Evolutionary conservation across 2,797 vertebrate species (phyloP).

Genomic region (Bradypus variegatus): DNA sequence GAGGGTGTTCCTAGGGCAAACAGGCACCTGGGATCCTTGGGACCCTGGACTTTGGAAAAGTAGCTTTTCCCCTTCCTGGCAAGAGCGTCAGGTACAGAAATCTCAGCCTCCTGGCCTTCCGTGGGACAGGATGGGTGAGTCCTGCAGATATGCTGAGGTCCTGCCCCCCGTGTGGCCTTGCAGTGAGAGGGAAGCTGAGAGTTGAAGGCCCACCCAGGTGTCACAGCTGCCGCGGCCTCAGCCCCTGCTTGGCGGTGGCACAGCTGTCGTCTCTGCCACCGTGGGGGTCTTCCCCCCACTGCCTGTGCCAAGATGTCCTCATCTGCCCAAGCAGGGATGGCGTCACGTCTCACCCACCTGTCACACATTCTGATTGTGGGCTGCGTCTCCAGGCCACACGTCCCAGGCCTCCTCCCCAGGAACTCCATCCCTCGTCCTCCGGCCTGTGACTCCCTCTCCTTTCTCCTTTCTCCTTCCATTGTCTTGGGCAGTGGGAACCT

Average conservation of each 20-base stretch:
- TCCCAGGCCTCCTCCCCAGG: neutral
- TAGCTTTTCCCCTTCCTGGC: neutral
- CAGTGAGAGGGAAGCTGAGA: neutral
- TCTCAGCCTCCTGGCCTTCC: neutral
- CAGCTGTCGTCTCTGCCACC: accelerated
- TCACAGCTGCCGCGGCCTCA: neutral
- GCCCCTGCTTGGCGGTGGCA: neutral
- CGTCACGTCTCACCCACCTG: accelerated
- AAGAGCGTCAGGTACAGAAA: too few species aligned
- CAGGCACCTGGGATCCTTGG: neutral
- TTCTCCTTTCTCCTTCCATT: neutral
- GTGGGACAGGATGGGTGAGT: neutral
- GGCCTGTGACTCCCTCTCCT: neutral
- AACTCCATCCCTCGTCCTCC: neutral
- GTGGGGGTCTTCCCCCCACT: accelerated
- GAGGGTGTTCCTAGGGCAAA: neutral
- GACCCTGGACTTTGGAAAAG: neutral
- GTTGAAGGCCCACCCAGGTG: accelerated
- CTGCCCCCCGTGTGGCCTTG: neutral
- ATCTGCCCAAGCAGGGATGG: accelerated
- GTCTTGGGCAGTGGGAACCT: constrained; percentile 84
- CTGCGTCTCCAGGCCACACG: accelerated
- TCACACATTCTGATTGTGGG: accelerated
- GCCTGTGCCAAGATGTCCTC: neutral
- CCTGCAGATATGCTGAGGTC: neutral